phyloP scores from a whole-genome alignment of 2,888 invertebrate species.

The Fissipunctia ypsillon region DNA sequence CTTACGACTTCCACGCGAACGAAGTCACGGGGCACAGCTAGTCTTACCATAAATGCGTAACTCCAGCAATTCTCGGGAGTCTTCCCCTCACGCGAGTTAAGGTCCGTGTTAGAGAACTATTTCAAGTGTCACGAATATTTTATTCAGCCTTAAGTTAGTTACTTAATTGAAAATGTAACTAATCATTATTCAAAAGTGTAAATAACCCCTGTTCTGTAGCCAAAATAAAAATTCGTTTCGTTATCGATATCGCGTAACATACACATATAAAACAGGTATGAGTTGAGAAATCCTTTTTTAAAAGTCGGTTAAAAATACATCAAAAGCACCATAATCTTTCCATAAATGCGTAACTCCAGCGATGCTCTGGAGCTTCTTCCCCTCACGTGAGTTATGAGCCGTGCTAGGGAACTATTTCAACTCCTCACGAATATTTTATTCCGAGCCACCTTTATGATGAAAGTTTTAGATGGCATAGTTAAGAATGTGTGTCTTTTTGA shows the following conservation, averaged over 20 bases:
- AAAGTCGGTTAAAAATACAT: not conserved
- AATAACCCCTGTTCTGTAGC: not conserved
- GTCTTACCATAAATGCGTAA: too few relatives aligned
- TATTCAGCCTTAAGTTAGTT: not conserved
- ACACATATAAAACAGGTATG: too few relatives aligned
- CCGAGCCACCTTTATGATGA: slow-evolving; percentile 56
- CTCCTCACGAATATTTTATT: slow-evolving; percentile 64
- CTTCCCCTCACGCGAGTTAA: slow-evolving; percentile 25
- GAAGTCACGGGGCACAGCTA: too few relatives aligned
- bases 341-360: slow-evolving; percentile 40
- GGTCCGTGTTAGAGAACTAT: not conserved
- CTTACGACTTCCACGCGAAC: too few relatives aligned
- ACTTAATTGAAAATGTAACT: not conserved
- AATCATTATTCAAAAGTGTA: not conserved
- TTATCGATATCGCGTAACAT: not conserved
- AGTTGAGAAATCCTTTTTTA: not conserved
- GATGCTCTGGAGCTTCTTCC: slow-evolving; percentile 35
- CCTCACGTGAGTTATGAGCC: slow-evolving; percentile 54
- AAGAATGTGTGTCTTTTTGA: slow-evolving; percentile 44
- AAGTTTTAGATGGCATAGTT: slow-evolving; percentile 53
- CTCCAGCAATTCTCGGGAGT: too few relatives aligned
- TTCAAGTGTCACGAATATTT: slow-evolving; percentile 6
- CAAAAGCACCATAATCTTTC: slow-evolving; percentile 16
- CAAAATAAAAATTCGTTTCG: too few relatives aligned
- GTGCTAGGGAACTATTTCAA: slow-evolving; percentile 56